Evolutionary conservation across 1,140 invertebrate genomes (phyloP).

Genomic region (Manduca sexta): DNA sequence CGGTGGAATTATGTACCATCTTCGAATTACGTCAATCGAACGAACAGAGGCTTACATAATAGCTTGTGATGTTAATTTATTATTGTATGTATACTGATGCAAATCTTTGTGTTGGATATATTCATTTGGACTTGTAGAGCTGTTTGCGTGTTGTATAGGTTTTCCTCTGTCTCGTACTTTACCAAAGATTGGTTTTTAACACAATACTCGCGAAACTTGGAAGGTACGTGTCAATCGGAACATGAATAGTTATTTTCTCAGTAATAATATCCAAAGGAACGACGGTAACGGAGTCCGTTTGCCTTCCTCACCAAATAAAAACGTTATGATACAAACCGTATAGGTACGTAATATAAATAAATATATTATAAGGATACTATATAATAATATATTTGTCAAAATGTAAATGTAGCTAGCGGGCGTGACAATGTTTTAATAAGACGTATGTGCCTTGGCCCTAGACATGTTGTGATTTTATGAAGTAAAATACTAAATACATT

Average conservation of each 20-base stretch:
- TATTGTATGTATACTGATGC: not conserved
- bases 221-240: not conserved
- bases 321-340: not conserved
- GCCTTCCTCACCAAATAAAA: not conserved
- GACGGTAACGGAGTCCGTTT: too few species aligned
- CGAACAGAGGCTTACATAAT: constrained; percentile 20
- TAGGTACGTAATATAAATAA: not conserved
- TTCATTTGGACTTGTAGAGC: not conserved
- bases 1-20: not conserved
- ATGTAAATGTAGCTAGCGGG: constrained; percentile 22
- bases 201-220: constrained; percentile 2
- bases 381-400: not conserved
- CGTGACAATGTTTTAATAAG: constrained; percentile 28
- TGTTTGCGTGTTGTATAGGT: not conserved
- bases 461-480: constrained; percentile 56
- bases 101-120: not conserved
- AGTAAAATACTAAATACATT: constrained; percentile 16
- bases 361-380: not conserved
- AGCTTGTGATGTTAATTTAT: constrained; percentile 6
- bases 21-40: not conserved
- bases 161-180: not conserved
- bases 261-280: too few species aligned
- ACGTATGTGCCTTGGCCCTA: constrained; percentile 65
- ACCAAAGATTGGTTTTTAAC: constrained; percentile 5
- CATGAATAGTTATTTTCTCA: too few species aligned